Base-by-base conservation (phyloP, 2,113 vertebrate species). In the Pedetes capensis region DNA sequence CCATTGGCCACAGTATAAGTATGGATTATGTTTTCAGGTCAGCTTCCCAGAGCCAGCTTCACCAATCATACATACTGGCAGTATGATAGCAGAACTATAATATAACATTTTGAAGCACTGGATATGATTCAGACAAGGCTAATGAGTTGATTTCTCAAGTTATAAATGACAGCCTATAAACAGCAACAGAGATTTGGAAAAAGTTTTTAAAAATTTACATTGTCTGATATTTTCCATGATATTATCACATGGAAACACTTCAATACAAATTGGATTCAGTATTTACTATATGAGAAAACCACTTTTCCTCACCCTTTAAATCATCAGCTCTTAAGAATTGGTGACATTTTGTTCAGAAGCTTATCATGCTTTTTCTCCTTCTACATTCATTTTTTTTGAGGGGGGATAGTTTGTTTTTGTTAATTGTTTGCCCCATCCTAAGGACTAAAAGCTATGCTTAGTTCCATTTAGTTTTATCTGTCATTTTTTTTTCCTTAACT, bases 341-440 rank as follows among this genome's bases (percentile, higher is more conserved):
- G 61, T 42, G 39, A 76, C 95, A 34, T 53, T 92, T 87, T 80
- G 18, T 84, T 87, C 68, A 84, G 72, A 69, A 89, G 68, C 44
- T 27, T 68, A 16, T 3, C 51, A 9, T 49, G 6, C 8, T 16
- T 16, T 47, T 25, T 29, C 3, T 1, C 39, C 29, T 2, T 20
- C 3, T 23, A 39, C 8, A n/a, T n/a, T n/a, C n/a, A n/a, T n/a
- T n/a, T n/a, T n/a, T n/a, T n/a, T n/a, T n/a, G n/a, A n/a, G n/a
- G n/a, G n/a, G n/a, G n/a, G n/a, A n/a, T 75, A 37, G 44, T 92
- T 47, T 39, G 34, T 39, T 71, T 25, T 64, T 72, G 32, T 57
- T 64, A 59, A 23, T 49, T 88, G 16, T 94, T 91, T 90, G 27
- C 27, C 44, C 2, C 66, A 0, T 82, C 47, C 42, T 79, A 37